phyloP scores from a whole-genome alignment of 2,888 invertebrate species.

The Melinopterus prodromus region DNA sequence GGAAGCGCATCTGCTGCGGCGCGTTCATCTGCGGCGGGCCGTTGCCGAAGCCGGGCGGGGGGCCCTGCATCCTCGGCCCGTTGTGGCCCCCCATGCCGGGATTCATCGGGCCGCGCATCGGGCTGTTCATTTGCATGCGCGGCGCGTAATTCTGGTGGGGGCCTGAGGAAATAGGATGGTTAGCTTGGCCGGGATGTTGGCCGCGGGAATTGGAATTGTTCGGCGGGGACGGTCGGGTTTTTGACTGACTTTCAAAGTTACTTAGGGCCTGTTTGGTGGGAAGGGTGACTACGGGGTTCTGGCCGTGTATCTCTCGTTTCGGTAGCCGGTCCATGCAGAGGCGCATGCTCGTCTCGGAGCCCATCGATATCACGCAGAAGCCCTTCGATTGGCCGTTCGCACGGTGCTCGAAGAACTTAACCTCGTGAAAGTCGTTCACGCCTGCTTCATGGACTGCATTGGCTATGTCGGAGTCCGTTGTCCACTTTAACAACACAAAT shows the following conservation, averaged over 20 bases:
- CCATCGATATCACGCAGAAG: constrained; percentile 94
- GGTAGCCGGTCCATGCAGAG: constrained; percentile 91
- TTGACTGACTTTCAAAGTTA: constrained; percentile 92
- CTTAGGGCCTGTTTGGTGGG: constrained; percentile 90
- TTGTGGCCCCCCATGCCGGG: constrained; percentile 65
- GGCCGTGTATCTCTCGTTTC: constrained; percentile 96
- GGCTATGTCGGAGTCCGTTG: constrained; percentile 95
- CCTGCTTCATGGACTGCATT: constrained; percentile 90
- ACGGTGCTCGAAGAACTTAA: constrained; percentile 99
- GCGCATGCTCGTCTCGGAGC: constrained; percentile 90
- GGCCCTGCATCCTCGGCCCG: constrained; percentile 65
- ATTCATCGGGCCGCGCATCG: constrained; percentile 59
- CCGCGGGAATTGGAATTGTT: constrained; percentile 69
- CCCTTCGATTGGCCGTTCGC: constrained; percentile 99
- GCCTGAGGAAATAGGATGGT: constrained; percentile 66
- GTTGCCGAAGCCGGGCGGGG: constrained; percentile 64
- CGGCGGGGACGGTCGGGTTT: constrained; percentile 85
- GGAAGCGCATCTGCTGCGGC: constrained; percentile 70
- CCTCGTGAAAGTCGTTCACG: constrained; percentile 93
- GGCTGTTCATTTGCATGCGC: constrained; percentile 61
- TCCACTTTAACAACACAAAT: constrained; percentile 77
- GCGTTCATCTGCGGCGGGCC: constrained; percentile 68
- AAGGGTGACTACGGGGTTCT: constrained; percentile 92
- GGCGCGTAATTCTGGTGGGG: constrained; percentile 66
- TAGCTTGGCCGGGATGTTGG: constrained; percentile 68